Base-by-base conservation (phyloP, 23 tunicate species). In the Styela clava region DNA sequence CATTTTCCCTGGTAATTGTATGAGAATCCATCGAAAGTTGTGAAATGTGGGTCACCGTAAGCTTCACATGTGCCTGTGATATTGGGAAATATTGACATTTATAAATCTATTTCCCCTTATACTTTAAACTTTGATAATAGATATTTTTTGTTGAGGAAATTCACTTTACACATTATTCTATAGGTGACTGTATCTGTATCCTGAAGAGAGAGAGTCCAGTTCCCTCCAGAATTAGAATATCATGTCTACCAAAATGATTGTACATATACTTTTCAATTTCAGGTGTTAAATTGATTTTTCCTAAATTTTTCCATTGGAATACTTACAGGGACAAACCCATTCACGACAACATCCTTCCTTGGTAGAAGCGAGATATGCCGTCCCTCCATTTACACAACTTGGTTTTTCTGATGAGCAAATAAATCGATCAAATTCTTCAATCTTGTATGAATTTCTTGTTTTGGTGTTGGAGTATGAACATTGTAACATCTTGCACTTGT, bases 321-420 rank as follows among this genome's bases (percentile, higher is more conserved):
- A 61, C 88, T 76, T 85, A 85, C 89, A 85, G 69, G 89, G 89
- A 79, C 89, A 85, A 21, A 85, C 89, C 36, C 84, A 85, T 79
- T 85, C 89, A 5, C 79, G 33, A 33, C 89, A 85, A 31, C 89
- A 85, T 33, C 89, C 89, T 29, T 79, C 67, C 84, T 85, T 85
- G 22, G 89, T 85, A 0, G 69, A 44, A 18, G 89, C 89, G 3
- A 69, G 27, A 83, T 85, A 85, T 1, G 89, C 74, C 2, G 79
- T 32, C 69, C 69, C 89, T 34, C 62, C 70, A 68, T 85, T 85
- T 18, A 32, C 78, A 79, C 89, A 85, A 20, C 63, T 68, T 31
- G 86, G 78, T 31, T 65, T 71, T 79, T 72, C 63, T 25, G 51
- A 24, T 16, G 71, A 33, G 79, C 89, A 85, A 1, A 78, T 79